Evolutionary conservation across 64 coral and sea anemone genomes (phyloP), one percentile per base, ranked within the genome.

Genomic region (Actinia equina): DNA sequence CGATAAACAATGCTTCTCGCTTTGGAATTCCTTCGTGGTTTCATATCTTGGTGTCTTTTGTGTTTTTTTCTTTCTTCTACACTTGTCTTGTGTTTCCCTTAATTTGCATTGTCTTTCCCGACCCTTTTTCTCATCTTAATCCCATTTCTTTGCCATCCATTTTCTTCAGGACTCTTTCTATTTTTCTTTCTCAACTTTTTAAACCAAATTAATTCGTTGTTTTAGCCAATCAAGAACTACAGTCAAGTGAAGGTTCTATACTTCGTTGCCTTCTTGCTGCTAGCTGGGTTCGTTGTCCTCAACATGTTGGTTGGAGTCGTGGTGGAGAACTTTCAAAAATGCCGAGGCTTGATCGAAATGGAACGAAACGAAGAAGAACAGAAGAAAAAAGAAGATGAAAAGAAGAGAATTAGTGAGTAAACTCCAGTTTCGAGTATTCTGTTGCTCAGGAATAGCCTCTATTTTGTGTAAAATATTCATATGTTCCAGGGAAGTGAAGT

Each of bases 301-400:
- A 99, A 99, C 77, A 99, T 99, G 97, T 74, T 99, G 77, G 97
- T 99, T 82, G 97, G 97, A 81, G 90, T 99, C 3, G 97, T 99
- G n/a, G 97, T 99, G 2, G 97, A 99, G 51, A 99, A 99, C 77
- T 99, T 99, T 74, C 88, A 99, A 54, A 99, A 99, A 84, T 99
- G 97, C 80, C 93, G 93, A 70, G 88, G 91, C 67, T 20, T 93
- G 63, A 84, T 99, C 11, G 93, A 90, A 82, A 95, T 89, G 79
- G 97, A 95, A 70, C 88, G 89, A 54, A 84, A 83, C n/a, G 86
- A 53, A 14, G 87, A 99, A n/a, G 91, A 95, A 77, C 52, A 86
- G 44, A 77, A 87, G 16, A 18, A 84, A 16, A 23, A 54, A 51
- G 74, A 85, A 79, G 25, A 82, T 63, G 86, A 89, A 58, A 85